Base-by-base conservation (phyloP, 2,888 invertebrate genomes). In the Phrixothrix hirtus region DNA sequence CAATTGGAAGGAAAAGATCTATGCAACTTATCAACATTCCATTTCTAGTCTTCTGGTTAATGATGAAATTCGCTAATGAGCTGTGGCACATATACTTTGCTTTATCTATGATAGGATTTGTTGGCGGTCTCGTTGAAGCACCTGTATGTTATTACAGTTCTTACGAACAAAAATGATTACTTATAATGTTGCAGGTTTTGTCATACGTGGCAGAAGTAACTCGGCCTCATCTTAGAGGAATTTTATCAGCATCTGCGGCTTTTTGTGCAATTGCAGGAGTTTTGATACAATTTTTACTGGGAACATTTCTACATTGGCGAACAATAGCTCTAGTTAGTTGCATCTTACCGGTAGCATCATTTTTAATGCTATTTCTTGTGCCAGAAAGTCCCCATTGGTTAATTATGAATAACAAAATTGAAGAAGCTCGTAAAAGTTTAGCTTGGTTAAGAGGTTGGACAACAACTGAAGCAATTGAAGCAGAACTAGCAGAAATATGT, bases 351-450 rank as follows among this genome's bases (percentile, higher is more conserved):
- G 76, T 83, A 49, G 57, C 84, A 2, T 83, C 88, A n/a, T 82
- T 88, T 34, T 60, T 82, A 0, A 79, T 84, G 0, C 75, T 91
- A 7, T 84, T 79, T 62, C 82, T 89, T 67, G 83, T 92, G 2
- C 91, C 91, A 0, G 91, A 92, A 73, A 89, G 88, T 60, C 91
- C 91, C 0, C 83, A 87, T 60, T 92, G 91, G 91, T 75, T 91
- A 37, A 82, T 89, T 36, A 80, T 85, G 0, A 84, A 83, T 66
- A 83, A 83, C 52, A 80, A 85, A 5, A 67, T 81, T 14, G 77
- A 80, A 1, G 88, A 88, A 16, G 88, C 90, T 0, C 82, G 83
- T 57, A 79, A 82, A 69, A 81, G 85, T 21, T 75, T 91, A 12
- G 86, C 87, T 61, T 91, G 90, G 89, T 74, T 91, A 0, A 80